Evolutionary conservation across 30 jellyfish, hydroid and myxozoan species (phyloP).

Genomic region (Turritopsis rubra): DNA sequence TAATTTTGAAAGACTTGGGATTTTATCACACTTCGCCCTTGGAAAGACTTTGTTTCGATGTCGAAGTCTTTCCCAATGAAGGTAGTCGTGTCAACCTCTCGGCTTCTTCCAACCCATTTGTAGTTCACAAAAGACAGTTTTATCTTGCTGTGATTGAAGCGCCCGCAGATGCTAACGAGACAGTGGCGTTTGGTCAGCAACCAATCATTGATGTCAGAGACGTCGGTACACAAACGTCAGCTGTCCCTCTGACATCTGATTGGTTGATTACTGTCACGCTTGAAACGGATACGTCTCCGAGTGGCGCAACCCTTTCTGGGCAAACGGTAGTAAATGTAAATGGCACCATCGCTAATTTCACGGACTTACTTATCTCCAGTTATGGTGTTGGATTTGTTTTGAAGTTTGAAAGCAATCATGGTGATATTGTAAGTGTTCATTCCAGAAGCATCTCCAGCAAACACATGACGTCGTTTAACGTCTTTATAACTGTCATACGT

Average conservation of each 20-base stretch:
- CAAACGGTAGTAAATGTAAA: conserved; percentile 10
- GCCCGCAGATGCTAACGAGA: conserved; percentile 54
- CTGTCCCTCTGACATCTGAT: conserved; percentile 40
- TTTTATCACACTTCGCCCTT: conserved; percentile 51
- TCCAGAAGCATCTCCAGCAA: too few species aligned
- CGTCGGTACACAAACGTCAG: conserved; percentile 56
- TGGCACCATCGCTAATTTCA: conserved; percentile 44
- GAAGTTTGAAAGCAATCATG: conserved; percentile 41
- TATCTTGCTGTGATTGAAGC: conserved; percentile 45
- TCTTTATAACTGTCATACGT: too few species aligned
- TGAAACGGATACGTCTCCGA: conserved; percentile 11
- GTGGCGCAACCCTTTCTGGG: conserved; percentile 44
- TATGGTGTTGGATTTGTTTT: conserved; percentile 70
- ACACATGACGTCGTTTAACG: too few species aligned
- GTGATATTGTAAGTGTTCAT: conserved; percentile 57
- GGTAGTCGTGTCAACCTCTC: conserved; percentile 51
- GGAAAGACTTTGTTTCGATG: conserved; percentile 38
- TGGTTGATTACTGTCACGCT: conserved; percentile 59
- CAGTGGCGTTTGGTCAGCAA: conserved; percentile 61
- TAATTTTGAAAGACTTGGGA: conserved; percentile 38
- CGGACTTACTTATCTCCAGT: conserved; percentile 42
- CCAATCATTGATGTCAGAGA: conserved; percentile 70
- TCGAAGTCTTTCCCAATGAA: conserved; percentile 36
- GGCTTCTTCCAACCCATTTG: conserved; percentile 44
- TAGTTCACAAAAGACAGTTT: conserved; percentile 51